A percentile compares a stretch with the other conserved stretches of the same genome.
Conservation (phyloP, 1,140 invertebrate genomes). For the Drosophila subobscura region DNA sequence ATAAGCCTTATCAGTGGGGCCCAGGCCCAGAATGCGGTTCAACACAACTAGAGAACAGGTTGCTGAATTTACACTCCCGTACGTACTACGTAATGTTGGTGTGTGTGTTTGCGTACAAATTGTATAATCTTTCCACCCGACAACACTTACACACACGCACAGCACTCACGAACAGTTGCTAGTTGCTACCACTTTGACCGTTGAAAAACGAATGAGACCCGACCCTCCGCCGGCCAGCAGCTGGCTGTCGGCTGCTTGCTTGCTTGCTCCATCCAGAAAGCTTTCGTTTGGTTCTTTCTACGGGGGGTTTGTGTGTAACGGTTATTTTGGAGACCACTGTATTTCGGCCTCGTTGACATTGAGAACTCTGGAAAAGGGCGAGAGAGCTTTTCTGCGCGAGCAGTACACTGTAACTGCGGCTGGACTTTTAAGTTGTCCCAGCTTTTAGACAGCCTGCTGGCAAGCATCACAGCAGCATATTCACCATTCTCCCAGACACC, state of each 20-base stretch:
- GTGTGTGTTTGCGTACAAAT: slow-evolving; percentile 18
- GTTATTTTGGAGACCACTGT: slow-evolving; percentile 14
- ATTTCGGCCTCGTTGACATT: slow-evolving; percentile 17
- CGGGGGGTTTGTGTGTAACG: slow-evolving; percentile 2
- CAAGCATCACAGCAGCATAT: neutral
- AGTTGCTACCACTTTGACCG: slow-evolving; percentile 66
- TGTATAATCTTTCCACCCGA: slow-evolving; percentile 38
- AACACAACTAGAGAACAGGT: slow-evolving; percentile 62
- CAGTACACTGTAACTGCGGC: slow-evolving; percentile 26
- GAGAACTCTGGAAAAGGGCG: slow-evolving; percentile 25
- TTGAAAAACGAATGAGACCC: slow-evolving; percentile 58
- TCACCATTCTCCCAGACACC: neutral
- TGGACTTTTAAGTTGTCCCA: slow-evolving; percentile 45
- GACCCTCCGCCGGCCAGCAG: slow-evolving; percentile 20
- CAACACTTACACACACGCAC: slow-evolving; percentile 22
- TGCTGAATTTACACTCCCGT: slow-evolving; percentile 40
- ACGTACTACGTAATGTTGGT: neutral
- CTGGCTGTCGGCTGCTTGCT: slow-evolving; percentile 44
- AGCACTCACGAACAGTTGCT: slow-evolving; percentile 22
- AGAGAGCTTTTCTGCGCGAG: slow-evolving; percentile 49
- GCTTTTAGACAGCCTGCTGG: neutral
- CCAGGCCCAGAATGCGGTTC: slow-evolving; percentile 47
- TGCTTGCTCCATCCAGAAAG: slow-evolving; percentile 69
- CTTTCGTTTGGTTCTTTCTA: slow-evolving; percentile 28
- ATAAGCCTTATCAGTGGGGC: slow-evolving; percentile 51